Evolutionary conservation across 2,113 vertebrate genomes (phyloP).

Genomic region (Erythrocercus mccallii): DNA sequence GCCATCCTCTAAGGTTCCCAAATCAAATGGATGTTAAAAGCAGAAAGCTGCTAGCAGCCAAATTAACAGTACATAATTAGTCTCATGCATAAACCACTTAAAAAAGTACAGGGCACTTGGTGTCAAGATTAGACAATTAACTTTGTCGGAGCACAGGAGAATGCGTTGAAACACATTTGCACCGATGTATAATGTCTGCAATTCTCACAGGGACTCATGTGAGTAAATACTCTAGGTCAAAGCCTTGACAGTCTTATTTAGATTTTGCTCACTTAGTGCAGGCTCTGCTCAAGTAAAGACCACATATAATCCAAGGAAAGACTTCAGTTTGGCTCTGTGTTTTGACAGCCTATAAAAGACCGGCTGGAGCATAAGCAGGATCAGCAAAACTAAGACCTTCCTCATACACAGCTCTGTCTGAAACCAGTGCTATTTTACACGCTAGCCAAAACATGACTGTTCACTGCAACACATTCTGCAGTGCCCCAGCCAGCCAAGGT

Average conservation of each 20-base stretch:
- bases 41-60: constrained; percentile 69
- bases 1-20: constrained; percentile 26
- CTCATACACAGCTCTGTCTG: not conserved
- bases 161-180: not conserved
- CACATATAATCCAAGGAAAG: not conserved
- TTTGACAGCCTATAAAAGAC: constrained; percentile 32
- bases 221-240: constrained; percentile 62
- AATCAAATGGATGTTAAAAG: constrained; percentile 65
- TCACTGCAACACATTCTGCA: not conserved
- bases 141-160: constrained; percentile 58
- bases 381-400: constrained; percentile 18
- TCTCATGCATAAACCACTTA: constrained; percentile 71
- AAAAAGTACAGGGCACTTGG: constrained; percentile 60
- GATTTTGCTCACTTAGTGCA: constrained; percentile 45
- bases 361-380: not conserved
- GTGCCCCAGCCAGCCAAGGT: not conserved
- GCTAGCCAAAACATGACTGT: not conserved
- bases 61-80: constrained; percentile 77
- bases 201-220: not conserved
- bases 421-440: not conserved
- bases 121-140: constrained; percentile 73
- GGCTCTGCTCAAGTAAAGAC: constrained; percentile 31
- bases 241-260: constrained; percentile 57
- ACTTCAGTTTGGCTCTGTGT: not conserved
- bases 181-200: constrained; percentile 31